These are phyloP conservation scores for Pterocles orientalis DNA, from an alignment of 2,113 vertebrate genomes.

Conservation along the genomic window DNA sequence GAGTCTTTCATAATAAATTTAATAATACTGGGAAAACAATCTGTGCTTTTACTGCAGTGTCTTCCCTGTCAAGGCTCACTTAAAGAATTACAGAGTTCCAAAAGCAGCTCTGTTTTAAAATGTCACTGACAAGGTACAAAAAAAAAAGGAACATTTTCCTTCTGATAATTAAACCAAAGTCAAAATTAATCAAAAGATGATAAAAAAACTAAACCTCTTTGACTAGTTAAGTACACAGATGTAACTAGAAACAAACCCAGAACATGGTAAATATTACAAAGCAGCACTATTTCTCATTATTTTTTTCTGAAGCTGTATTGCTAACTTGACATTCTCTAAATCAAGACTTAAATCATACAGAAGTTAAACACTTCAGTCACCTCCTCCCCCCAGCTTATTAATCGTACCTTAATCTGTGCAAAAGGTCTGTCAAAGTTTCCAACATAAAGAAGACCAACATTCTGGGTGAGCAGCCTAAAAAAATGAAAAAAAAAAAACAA, in stretches of 20 bases:
- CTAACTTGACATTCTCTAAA: not conserved
- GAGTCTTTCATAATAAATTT: not conserved
- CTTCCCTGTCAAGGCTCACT: not conserved
- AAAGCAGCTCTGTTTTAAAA: conserved; percentile 1
- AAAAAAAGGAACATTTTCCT: not conserved
- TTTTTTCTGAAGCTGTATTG: not conserved
- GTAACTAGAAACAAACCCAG: not conserved
- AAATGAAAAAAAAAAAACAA: conserved; percentile 61
- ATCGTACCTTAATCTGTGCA: conserved; percentile 95
- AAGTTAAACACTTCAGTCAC: not conserved
- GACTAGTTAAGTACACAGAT: not conserved
- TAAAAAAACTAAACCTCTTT: not conserved
- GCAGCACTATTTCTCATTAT: not conserved
- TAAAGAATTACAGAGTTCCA: conserved; percentile 5
- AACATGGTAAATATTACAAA: not conserved
- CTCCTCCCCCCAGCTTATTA: not conserved
- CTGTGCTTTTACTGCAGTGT: not conserved
- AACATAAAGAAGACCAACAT: conserved; percentile 93
- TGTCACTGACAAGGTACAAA: not conserved
- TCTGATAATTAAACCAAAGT: not conserved
- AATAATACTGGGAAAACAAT: conserved; percentile 22
- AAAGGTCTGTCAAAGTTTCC: conserved; percentile 95
- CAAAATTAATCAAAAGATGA: not conserved
- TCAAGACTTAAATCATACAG: not conserved
- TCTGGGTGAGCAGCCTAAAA: conserved; percentile 90